A percentile compares a stretch with the other conserved stretches of the same genome.
Evolutionary conservation across 2,888 invertebrate species (phyloP).

Genomic region (Blera fallax): DNA sequence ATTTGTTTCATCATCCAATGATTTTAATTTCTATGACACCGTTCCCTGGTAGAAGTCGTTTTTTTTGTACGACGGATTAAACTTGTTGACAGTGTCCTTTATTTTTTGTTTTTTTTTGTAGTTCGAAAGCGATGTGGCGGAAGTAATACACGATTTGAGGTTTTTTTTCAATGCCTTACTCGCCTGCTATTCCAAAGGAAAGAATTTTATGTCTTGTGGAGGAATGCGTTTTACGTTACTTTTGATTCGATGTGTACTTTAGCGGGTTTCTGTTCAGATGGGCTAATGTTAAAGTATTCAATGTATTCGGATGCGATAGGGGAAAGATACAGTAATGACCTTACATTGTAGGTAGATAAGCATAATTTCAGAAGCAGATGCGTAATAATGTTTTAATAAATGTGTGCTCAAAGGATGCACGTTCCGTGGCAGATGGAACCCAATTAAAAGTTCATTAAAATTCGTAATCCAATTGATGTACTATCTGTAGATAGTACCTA

Average conservation of each 20-base stretch:
- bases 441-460: constrained; percentile 23
- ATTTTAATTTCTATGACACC: constrained; percentile 9
- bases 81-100: constrained; percentile 55
- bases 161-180: not conserved
- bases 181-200: not conserved
- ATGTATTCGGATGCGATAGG: not conserved
- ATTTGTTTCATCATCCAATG: constrained; percentile 15
- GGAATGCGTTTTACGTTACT: not conserved
- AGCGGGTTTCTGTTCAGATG: constrained; percentile 14
- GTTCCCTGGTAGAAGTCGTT: constrained; percentile 2
- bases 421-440: not conserved
- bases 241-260: constrained; percentile 13
- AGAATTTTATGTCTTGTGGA: not conserved
- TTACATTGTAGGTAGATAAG: not conserved
- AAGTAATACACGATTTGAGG: constrained; percentile 14
- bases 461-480: not conserved
- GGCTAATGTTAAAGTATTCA: constrained; percentile 7
- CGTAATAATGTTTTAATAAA: constrained; percentile 31
- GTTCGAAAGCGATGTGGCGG: constrained; percentile 26
- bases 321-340: not conserved
- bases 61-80: not conserved
- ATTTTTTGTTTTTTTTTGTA: constrained; percentile 28
- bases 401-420: not conserved
- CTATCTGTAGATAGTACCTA: not conserved
- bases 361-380: constrained; percentile 11